These are phyloP conservation scores for Epizoanthus illoricatus DNA, from an alignment of 92 coral and sea anemone genomes.

Conservation along the genomic window DNA sequence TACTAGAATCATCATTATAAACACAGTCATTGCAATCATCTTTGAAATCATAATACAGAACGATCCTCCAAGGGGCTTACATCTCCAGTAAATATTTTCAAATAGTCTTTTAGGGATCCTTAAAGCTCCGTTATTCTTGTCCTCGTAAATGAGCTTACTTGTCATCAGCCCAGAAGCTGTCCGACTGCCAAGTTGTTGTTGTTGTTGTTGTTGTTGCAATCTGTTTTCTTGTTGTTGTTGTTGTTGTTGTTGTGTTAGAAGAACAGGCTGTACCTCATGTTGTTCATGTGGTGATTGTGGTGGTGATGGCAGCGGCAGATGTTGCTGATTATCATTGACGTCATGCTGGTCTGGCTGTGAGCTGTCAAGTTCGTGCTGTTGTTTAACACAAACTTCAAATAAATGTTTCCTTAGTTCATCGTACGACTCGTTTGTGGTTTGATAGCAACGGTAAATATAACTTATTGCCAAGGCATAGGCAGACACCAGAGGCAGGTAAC, in stretches of 20 bases:
- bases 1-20: background rate
- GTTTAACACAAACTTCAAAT: constrained; percentile 22
- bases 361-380: background rate
- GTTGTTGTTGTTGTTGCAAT: background rate
- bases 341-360: background rate
- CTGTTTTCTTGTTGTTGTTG: no score
- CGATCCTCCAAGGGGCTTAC: background rate
- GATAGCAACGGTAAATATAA: background rate
- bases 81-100: constrained; percentile 8
- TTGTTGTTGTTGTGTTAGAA: background rate
- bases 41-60: background rate
- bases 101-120: constrained; percentile 1
- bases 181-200: background rate
- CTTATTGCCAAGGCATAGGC: no score
- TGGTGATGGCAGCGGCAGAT: no score
- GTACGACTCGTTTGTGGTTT: constrained; percentile 16
- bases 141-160: background rate
- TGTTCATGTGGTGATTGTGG: no score
- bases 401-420: background rate
- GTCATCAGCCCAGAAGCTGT: no score
- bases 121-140: background rate
- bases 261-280: background rate
- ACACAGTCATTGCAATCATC: background rate
- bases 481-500: no score
- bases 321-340: no score